Conservation (phyloP, 2,888 invertebrate species). For the Mayetiola destructor region DNA sequence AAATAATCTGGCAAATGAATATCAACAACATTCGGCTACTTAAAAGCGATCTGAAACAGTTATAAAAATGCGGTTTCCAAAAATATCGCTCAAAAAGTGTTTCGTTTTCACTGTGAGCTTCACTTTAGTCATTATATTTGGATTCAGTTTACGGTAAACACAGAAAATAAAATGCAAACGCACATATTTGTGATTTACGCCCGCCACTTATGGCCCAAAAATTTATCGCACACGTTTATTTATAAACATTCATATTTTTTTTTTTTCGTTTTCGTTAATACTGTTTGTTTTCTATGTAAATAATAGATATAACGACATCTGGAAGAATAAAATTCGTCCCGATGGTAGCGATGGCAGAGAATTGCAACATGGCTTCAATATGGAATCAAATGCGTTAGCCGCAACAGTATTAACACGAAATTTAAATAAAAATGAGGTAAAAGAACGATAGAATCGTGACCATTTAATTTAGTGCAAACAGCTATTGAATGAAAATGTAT, state of each 20-base stretch:
- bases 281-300: not conserved
- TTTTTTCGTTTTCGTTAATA: no score
- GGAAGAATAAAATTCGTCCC: not conserved
- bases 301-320: not conserved
- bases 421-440: not conserved
- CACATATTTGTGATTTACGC: no score
- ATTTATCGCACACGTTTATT: no score
- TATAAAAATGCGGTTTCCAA: slow-evolving; percentile 38
- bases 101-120: slow-evolving; percentile 41
- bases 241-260: no score
- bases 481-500: not conserved
- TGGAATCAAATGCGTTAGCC: not conserved
- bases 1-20: no score
- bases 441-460: not conserved
- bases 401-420: not conserved
- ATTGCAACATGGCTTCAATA: not conserved
- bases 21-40: no score
- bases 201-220: no score
- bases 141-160: slow-evolving; percentile 38
- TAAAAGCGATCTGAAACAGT: no score
- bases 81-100: slow-evolving; percentile 43
- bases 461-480: no score
- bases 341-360: not conserved
- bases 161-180: not conserved
- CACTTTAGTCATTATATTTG: slow-evolving; percentile 39